Evolutionary conservation across 2,888 invertebrate species (phyloP).

Genomic region (Oligia fasciuncula): DNA sequence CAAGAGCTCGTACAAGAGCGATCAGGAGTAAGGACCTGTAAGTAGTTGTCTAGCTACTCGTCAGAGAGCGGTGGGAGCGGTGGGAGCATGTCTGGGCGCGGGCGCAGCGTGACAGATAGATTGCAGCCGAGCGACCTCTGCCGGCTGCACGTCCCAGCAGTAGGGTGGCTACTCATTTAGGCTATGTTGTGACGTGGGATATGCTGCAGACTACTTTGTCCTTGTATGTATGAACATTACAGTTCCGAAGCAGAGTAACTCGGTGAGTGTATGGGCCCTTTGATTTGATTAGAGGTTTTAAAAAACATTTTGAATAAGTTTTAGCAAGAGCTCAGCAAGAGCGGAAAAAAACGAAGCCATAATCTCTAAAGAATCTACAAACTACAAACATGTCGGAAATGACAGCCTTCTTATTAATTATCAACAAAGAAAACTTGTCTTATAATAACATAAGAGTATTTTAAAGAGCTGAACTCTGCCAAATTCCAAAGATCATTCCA

Average conservation of each 20-base stretch:
- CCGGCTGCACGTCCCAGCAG: constrained; percentile 51
- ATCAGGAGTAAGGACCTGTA: constrained; percentile 57
- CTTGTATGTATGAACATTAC: neutral
- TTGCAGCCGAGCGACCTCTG: constrained; percentile 66
- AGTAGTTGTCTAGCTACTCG: constrained; percentile 61
- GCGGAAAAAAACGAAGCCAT: neutral
- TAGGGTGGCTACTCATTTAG: constrained; percentile 51
- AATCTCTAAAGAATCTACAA: neutral
- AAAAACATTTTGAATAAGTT: neutral
- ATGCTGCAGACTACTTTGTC: neutral
- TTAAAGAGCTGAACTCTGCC: neutral
- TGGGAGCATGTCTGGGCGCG: constrained; percentile 58
- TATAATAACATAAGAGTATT: neutral
- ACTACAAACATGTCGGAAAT: neutral
- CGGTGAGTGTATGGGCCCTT: neutral
- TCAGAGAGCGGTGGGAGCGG: constrained; percentile 58
- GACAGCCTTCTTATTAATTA: neutral
- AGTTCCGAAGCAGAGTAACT: neutral
- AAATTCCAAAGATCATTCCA: too few species aligned
- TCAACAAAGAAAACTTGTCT: neutral
- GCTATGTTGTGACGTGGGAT: neutral
- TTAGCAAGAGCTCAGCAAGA: neutral
- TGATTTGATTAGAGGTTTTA: neutral
- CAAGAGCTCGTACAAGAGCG: constrained; percentile 26
- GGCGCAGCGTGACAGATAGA: constrained; percentile 68